These are phyloP conservation scores for Umimayanthus chanpuru DNA, from an alignment of 92 coral and sea anemone genomes.

Conservation along the genomic window DNA sequence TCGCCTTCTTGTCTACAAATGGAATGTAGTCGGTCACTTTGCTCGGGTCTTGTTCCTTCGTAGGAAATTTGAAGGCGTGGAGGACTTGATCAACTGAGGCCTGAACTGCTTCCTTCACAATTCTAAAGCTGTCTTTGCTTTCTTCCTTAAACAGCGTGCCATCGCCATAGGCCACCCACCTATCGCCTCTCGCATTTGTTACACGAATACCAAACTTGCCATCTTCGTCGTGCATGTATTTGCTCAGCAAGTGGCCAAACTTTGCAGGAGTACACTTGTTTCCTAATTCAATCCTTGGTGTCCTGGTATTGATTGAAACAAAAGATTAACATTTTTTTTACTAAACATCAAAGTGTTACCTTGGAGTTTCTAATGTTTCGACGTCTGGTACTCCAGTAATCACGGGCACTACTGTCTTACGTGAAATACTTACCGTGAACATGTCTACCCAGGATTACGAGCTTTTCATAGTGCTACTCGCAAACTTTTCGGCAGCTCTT, in stretches of 20 bases:
- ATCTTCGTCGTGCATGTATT: conserved; percentile 88
- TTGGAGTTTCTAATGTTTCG: no score
- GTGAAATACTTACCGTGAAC: no score
- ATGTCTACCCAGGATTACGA: no score
- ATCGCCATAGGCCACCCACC: conserved; percentile 81
- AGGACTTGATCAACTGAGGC: conserved; percentile 62
- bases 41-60: neutral
- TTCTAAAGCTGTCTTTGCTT: conserved; percentile 42
- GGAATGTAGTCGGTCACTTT: conserved; percentile 61
- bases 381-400: no score
- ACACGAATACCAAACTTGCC: conserved; percentile 73
- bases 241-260: conserved; percentile 64
- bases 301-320: conserved; percentile 27
- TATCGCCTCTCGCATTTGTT: conserved; percentile 65
- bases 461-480: no score
- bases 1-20: conserved; percentile 63
- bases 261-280: conserved; percentile 25
- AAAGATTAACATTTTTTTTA: no score
- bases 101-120: conserved; percentile 57
- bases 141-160: conserved; percentile 58
- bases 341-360: no score
- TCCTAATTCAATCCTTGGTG: conserved; percentile 64
- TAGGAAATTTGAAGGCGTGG: conserved; percentile 53
- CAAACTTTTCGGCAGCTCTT: no score
- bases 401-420: no score